Conservation (phyloP, 2,797 vertebrate species). For the Enteromius trimaculatus region DNA sequence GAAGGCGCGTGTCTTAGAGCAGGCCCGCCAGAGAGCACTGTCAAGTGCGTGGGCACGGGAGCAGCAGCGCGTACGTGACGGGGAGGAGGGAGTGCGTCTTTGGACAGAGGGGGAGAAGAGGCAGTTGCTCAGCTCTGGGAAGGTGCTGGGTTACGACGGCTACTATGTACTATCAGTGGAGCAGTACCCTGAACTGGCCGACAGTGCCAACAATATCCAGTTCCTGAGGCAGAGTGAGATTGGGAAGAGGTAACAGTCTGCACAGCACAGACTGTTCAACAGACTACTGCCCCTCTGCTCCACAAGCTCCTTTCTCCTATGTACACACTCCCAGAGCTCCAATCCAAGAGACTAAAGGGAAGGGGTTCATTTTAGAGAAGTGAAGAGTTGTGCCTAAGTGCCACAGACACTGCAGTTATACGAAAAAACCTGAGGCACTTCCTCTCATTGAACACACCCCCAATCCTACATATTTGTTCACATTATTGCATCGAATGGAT, state of each 20-base stretch:
- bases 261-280: conserved; percentile 57
- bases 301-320: conserved; percentile 59
- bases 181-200: conserved; percentile 98
- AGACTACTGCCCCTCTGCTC: conserved; percentile 67
- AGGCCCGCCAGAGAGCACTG: conserved; percentile 93
- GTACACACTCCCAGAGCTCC: conserved; percentile 46
- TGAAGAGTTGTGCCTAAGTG: conserved; percentile 63
- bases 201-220: conserved; percentile 98
- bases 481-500: conserved; percentile 78
- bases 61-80: conserved; percentile 94
- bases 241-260: conserved; percentile 96
- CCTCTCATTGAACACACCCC: conserved; percentile 49
- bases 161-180: conserved; percentile 99
- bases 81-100: conserved; percentile 92
- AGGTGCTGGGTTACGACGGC: conserved; percentile 95
- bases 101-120: conserved; percentile 99
- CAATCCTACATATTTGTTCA: conserved; percentile 49
- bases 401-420: conserved; percentile 66
- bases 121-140: conserved; percentile 95
- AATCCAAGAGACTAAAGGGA: conserved; percentile 45
- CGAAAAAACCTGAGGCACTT: conserved; percentile 63
- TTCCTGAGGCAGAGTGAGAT: conserved; percentile 99
- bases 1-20: conserved; percentile 94
- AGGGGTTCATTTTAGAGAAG: conserved; percentile 64
- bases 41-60: conserved; percentile 93